A percentile compares a stretch with the other conserved stretches of the same genome.
Conservation (phyloP, 2,113 vertebrate genomes). For the Cranoglanis bouderius region DNA sequence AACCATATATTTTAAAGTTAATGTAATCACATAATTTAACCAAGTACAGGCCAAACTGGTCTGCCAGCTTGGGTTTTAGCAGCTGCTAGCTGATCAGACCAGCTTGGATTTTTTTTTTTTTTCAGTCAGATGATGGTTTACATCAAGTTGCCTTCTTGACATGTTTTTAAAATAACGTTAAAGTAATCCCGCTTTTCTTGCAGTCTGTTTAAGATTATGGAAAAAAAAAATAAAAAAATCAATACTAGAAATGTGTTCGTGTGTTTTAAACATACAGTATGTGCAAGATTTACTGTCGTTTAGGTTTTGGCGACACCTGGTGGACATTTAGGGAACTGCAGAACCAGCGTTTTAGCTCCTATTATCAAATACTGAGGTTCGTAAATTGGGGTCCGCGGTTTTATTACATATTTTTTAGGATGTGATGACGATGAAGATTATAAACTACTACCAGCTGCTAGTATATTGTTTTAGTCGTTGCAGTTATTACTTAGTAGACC, state of each 20-base stretch:
- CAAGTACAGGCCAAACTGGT: neutral
- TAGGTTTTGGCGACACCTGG: slow-evolving; percentile 44
- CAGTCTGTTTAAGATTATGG: neutral
- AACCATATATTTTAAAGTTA: neutral
- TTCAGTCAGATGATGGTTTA: neutral
- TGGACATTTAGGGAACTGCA: slow-evolving; percentile 45
- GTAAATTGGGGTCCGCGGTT: neutral
- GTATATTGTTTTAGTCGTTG: neutral
- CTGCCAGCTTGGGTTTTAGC: neutral
- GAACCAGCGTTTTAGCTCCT: neutral
- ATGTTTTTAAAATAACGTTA: neutral
- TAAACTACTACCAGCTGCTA: neutral
- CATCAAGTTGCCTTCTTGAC: neutral
- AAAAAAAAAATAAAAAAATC: too few relatives aligned
- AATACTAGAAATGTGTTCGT: neutral
- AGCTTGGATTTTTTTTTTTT: neutral
- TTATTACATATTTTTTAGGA: too few relatives aligned
- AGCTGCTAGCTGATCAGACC: neutral
- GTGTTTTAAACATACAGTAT: neutral
- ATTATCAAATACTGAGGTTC: neutral
- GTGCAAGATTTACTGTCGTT: neutral
- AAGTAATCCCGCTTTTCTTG: neutral
- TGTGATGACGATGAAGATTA: neutral
- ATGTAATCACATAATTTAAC: neutral
- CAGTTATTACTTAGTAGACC: neutral